These are phyloP conservation scores for Micropoecilia bifurca DNA, from an alignment of 2,797 vertebrate genomes.

Conservation along the genomic window DNA sequence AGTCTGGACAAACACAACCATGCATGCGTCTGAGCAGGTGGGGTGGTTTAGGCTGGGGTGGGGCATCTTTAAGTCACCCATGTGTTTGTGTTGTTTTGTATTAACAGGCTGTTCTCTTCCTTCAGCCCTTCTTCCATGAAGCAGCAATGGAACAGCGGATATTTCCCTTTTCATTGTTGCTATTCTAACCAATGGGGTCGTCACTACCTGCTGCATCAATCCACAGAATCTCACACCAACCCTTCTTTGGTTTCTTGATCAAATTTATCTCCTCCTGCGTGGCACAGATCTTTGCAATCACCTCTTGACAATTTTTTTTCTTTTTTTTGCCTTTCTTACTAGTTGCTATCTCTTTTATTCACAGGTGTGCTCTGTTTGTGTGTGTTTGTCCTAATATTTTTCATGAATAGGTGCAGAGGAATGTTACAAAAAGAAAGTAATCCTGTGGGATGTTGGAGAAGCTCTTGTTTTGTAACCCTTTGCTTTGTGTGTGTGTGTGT, in stretches of 20 bases:
- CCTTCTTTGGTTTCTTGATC: slow-evolving; percentile 24
- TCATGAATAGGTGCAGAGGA: slow-evolving; percentile 44
- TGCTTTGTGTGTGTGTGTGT: slow-evolving; percentile 24
- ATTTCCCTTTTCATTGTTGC: slow-evolving; percentile 38
- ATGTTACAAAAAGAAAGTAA: slow-evolving; percentile 23
- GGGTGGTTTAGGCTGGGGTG: slow-evolving; percentile 32
- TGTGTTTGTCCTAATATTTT: slow-evolving; percentile 14
- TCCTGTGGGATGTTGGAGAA: slow-evolving; percentile 2
- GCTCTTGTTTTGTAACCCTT: slow-evolving; percentile 31
- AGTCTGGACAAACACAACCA: slow-evolving; percentile 44
- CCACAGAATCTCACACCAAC: slow-evolving; percentile 38
- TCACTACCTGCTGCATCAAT: slow-evolving; percentile 44
- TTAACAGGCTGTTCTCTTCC: slow-evolving; percentile 65
- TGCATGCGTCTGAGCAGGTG: slow-evolving; percentile 63
- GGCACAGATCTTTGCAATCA: slow-evolving; percentile 32
- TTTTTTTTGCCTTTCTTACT: slow-evolving; percentile 42
- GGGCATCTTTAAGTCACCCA: slow-evolving; percentile 39
- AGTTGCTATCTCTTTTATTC: slow-evolving; percentile 48
- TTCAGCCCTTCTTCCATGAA: slow-evolving; percentile 61
- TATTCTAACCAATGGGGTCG: slow-evolving; percentile 44
- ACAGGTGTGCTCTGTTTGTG: slow-evolving; percentile 61
- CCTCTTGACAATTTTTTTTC: slow-evolving; percentile 24
- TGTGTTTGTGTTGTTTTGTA: slow-evolving; percentile 34
- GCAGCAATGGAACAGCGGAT: slow-evolving; percentile 55
- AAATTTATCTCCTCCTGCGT: slow-evolving; percentile 21